Base-by-base conservation (phyloP, 2,888 invertebrate genomes). In the Geophilus truncorum region DNA sequence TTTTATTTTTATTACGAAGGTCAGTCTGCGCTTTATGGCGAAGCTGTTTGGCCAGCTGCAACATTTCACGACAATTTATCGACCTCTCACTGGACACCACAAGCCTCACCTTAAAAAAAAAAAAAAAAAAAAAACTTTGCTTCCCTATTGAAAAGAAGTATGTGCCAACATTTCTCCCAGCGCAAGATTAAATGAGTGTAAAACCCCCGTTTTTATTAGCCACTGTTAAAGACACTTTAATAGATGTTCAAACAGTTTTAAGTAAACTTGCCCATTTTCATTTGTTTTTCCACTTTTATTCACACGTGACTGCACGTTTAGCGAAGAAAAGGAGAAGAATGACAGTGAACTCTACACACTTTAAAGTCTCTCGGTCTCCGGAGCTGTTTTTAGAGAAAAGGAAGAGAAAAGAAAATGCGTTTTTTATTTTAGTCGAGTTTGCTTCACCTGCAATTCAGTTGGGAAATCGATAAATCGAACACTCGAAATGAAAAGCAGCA, bases 21-120 rank as follows among this genome's bases (percentile, higher is more conserved):
- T 70, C 70, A 70, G 70, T 10, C 70, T 70, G 70, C 70, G 70
- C 70, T 70, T 70, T 70, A 70, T 70, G 70, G 70, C 70, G 25
- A 70, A 28, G 70, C 70, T 70, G 70, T 25, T 70, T 70, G 70
- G 70, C 70, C 70, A 70, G 70, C 70, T 70, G 70, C 70, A 70
- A 70, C 70, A 70, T 70, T 70, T 70, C 70, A 70, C 28, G 70
- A 70, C 70, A 70, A 70, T 70, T 70, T 70, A 70, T 70, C 70
- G 70, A 70, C 70, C 70, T 70, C 70, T 70, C 70, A 70, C 70
- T 70, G 70, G 70, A 70, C 70, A 70, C 70, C 70, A 70, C 70
- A 70, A 70, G 70, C 28, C 28, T 70, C 70, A 70, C 70, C 70
- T 70, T 70, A 25, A 70, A 45, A 45, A 45, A 45, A 70, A 23